phyloP scores from a whole-genome alignment of 92 coral and sea anemone genomes.

The Micromussa lordhowensis region DNA sequence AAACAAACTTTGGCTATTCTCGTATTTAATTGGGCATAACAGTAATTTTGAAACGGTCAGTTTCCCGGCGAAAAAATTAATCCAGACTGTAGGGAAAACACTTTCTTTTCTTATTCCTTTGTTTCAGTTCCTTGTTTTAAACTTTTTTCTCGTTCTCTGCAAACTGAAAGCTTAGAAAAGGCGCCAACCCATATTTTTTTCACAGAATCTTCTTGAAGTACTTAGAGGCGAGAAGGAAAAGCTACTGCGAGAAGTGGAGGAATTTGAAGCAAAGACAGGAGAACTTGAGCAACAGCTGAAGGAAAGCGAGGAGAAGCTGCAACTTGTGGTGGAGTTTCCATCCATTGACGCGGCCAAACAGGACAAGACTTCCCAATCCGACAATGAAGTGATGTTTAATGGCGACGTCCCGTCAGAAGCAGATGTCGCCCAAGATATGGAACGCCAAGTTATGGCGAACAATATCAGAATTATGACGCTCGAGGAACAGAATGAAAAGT shows the following conservation, averaged over 20 bases:
- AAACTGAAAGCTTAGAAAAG: background rate
- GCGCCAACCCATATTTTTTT: background rate
- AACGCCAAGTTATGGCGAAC: constrained; percentile 90
- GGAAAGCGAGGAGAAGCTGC: constrained; percentile 83
- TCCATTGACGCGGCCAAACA: constrained; percentile 71
- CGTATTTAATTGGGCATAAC: background rate
- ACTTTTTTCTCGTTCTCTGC: background rate
- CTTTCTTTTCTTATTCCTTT: background rate
- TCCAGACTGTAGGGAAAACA: background rate
- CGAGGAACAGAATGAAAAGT: constrained; percentile 92
- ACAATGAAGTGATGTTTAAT: constrained; percentile 48
- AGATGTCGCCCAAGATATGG: constrained; percentile 92
- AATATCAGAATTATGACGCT: constrained; percentile 89
- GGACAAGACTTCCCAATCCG: constrained; percentile 7
- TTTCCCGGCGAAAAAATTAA: background rate
- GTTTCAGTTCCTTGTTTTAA: background rate
- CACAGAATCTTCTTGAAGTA: constrained; percentile 72
- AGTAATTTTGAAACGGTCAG: background rate
- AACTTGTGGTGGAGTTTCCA: constrained; percentile 86
- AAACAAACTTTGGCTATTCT: background rate
- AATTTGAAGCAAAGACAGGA: constrained; percentile 66
- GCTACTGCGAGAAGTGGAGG: constrained; percentile 65
- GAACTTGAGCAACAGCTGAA: constrained; percentile 74
- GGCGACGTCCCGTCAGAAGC: constrained; percentile 54
- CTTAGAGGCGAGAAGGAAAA: constrained; percentile 77